Base-by-base conservation (phyloP, 2,888 invertebrate genomes). In the Acrobasis consociella region DNA sequence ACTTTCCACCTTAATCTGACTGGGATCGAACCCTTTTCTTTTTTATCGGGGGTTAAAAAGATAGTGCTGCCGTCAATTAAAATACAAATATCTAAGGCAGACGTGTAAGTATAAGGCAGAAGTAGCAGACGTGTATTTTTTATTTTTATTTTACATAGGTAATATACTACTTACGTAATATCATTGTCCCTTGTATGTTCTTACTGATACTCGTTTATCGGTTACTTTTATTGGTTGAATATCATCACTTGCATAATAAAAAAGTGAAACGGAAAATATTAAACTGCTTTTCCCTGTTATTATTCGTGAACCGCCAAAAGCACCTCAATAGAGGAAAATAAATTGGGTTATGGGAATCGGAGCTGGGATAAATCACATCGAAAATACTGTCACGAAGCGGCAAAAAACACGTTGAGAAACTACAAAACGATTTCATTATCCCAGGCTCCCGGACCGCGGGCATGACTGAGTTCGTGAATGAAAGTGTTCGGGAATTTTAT, bases 261-360 rank as follows among this genome's bases (percentile, higher is more conserved):
- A 51, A 39, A 52, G n/a, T 2, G 37, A 60, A 60, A 62, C 53
- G 49, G 56, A 65, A 64, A 60, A 50, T 13, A 17, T 50, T 61
- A 49, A 49, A 31, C 55, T n/a, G 52, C 63, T 65, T 46, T 63
- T 64, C 49, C 61, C 42, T 53, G 55, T 60, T 63, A 71, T 70
- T 71, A 74, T 72, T 74, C 68, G 68, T 72, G 72, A 70, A 77
- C 77, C 74, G 75, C 73, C 71, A 79, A 77, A 76, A 78, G 76
- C 66, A 76, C 66, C 63, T 77, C 79, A 76, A 80, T 80, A 78
- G 77, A 81, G 70, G 78, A 79, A 83, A 83, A 80, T 82, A 85
- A 86, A 86, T 83, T 84, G 79, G 81, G 85, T 85, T 89, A 89
- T 91, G 91, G 88, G 91, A 91, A 91, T 81, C 85, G 76, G 77